Percentiles rank a stretch among this genome's conserved stretches.
Evolutionary conservation across 2,888 invertebrate genomes (phyloP).

Genomic region (Rhagonycha fulva): DNA sequence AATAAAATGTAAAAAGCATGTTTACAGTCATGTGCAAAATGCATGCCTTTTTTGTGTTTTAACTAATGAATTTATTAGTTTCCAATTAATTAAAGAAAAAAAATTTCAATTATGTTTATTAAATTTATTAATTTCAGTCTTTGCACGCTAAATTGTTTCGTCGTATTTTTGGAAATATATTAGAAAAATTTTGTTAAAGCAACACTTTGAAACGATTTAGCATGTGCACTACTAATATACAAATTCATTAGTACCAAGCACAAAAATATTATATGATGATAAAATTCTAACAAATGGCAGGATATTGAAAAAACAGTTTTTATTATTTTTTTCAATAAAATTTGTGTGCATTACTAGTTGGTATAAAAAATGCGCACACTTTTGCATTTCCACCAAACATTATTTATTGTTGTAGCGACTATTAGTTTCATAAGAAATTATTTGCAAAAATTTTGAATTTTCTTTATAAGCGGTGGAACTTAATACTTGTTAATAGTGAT

Average conservation of each 20-base stretch:
- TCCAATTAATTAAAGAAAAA: constrained; percentile 12
- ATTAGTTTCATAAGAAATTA: constrained; percentile 16
- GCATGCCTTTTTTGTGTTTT: constrained; percentile 34
- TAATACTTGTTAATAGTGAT: constrained; percentile 41
- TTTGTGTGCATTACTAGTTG: constrained; percentile 38
- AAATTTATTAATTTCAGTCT: neutral
- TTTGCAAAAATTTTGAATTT: constrained; percentile 7
- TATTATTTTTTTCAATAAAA: constrained; percentile 39
- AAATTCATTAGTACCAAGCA: constrained; percentile 32
- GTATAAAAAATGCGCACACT: constrained; percentile 36
- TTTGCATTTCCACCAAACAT: constrained; percentile 44
- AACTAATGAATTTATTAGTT: constrained; percentile 27
- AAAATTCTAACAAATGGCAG: constrained; percentile 24
- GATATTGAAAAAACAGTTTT: constrained; percentile 31
- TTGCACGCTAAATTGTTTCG: neutral
- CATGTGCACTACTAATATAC: neutral
- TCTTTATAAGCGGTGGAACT: constrained; percentile 40
- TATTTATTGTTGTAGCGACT: constrained; percentile 33
- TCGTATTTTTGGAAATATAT: constrained; percentile 1
- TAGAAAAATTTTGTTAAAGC: neutral
- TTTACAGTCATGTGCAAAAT: constrained; percentile 53
- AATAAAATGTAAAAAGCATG: constrained; percentile 55
- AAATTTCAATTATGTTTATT: constrained; percentile 6
- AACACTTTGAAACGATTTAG: neutral
- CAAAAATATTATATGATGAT: constrained; percentile 31